Conservation (phyloP, 2,888 invertebrate species). For the Cataglyphis albicans region DNA sequence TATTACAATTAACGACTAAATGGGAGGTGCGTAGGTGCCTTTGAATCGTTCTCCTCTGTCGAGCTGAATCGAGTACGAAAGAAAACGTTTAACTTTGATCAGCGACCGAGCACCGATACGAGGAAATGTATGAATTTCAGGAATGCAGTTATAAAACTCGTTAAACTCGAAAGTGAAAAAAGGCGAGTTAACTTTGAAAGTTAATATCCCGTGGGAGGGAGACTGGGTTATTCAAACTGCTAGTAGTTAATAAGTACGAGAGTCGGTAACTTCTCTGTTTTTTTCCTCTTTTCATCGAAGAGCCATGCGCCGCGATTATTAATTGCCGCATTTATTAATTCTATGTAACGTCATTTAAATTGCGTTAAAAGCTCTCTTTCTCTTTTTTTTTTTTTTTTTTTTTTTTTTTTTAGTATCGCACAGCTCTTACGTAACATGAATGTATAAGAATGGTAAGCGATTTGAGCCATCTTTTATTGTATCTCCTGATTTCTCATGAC, state of each 20-base stretch:
- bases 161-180: slow-evolving; percentile 39
- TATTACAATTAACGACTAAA: not conserved
- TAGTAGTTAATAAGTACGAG: slow-evolving; percentile 14
- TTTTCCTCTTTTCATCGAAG: not conserved
- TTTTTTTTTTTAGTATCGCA: not conserved
- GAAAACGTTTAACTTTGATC: slow-evolving; percentile 5
- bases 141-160: slow-evolving; percentile 38
- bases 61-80: not conserved
- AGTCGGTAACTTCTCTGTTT: not conserved
- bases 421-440: not conserved
- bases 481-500: not conserved
- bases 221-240: not conserved
- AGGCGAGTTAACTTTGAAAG: not conserved
- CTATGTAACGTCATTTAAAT: not conserved
- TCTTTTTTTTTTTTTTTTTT: not conserved
- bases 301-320: not conserved
- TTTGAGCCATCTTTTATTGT: not conserved
- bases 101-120: not conserved
- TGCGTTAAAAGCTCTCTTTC: not conserved
- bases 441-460: not conserved
- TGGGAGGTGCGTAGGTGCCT: not conserved
- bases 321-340: slow-evolving; percentile 3
- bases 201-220: slow-evolving; percentile 31
- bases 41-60: not conserved
- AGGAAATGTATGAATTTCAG: slow-evolving; percentile 31